Base-by-base conservation (phyloP, 2,888 invertebrate species). In the Dromius quadrimaculatus region DNA sequence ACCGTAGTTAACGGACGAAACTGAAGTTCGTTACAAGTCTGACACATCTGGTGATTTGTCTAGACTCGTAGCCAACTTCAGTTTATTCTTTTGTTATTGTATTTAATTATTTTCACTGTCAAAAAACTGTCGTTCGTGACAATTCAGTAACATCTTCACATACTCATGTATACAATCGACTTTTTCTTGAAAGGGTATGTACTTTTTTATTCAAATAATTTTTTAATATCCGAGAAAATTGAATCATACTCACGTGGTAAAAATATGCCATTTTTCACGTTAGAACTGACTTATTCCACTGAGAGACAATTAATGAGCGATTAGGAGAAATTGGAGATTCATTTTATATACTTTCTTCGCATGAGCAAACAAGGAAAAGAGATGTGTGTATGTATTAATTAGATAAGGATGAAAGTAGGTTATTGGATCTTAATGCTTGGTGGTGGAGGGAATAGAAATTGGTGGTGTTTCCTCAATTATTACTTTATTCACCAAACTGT, bases 271-370 rank as follows among this genome's bases (percentile, higher is more conserved):
- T 59, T n/a, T 34, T 59, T n/a, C 20, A 59, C 11, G 11, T 19
- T 2, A 59, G 5, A 59, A 19, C 32, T 28, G 47, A 59, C 36
- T 9, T 17, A 36, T n/a, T 11, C 36, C 59, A 59, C 43, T 43
- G 3, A 23, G 28, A 41, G 38, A 65, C 32, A 65, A 45, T 71
- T 63, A 59, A 65, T 57, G 28, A 32, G 36, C 76, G 76, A 72
- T 74, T 73, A 73, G 76, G 79, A 77, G 79, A 80, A 80, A 80
- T 79, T 79, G 72, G 61, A 74, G 74, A 75, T 77, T 75, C 73
- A 75, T 79, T 80, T 77, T 80, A 80, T 80, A 80, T 79, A 77
- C 79, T 79, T 79, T 79, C 80, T 79, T 80, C 76, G 73, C 73
- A 66, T 71, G 70, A 22, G 19, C 22, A 34, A 41, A 70, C 47